A percentile compares a stretch with the other conserved stretches of the same genome.
These are phyloP conservation scores for Xanthia togata DNA, from an alignment of 2,888 invertebrate species.

Conservation along the genomic window DNA sequence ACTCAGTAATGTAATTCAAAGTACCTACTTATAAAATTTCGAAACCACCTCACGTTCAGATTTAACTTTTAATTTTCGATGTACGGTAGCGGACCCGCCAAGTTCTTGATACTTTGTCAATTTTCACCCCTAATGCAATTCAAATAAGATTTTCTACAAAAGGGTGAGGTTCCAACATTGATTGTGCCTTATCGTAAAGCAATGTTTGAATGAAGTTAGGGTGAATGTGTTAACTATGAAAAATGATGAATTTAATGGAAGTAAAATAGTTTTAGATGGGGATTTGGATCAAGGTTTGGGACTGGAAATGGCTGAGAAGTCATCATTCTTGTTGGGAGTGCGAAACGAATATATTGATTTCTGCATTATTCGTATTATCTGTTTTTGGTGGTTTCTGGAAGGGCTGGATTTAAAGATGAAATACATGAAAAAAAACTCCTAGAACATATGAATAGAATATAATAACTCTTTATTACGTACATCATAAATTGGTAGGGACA, in stretches of 20 bases:
- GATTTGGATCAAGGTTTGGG: conserved; percentile 45
- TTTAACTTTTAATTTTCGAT: conserved; percentile 57
- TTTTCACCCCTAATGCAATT: conserved; percentile 62
- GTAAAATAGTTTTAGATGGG: conserved; percentile 60
- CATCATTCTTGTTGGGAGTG: conserved; percentile 29
- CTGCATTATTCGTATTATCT: neutral
- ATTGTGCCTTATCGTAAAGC: conserved; percentile 63
- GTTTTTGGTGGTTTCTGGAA: neutral
- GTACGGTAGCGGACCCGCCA: conserved; percentile 43
- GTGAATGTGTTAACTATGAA: conserved; percentile 72
- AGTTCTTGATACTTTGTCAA: conserved; percentile 58
- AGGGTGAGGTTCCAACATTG: conserved; percentile 57
- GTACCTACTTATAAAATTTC: conserved; percentile 36
- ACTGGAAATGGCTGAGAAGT: conserved; percentile 47
- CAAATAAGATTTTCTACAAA: conserved; percentile 64
- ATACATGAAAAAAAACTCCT: neutral
- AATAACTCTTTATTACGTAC: too few species aligned
- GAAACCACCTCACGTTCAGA: conserved; percentile 48
- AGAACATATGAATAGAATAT: too few species aligned
- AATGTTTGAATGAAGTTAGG: conserved; percentile 60
- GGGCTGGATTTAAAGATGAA: neutral
- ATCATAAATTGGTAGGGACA: too few species aligned
- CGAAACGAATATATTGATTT: neutral
- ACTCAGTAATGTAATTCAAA: conserved; percentile 46
- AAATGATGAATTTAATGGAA: conserved; percentile 67